Percentiles rank a stretch among this genome's conserved stretches.
Conservation (phyloP, 1,140 invertebrate species). For the Tetramorium alpestre region DNA sequence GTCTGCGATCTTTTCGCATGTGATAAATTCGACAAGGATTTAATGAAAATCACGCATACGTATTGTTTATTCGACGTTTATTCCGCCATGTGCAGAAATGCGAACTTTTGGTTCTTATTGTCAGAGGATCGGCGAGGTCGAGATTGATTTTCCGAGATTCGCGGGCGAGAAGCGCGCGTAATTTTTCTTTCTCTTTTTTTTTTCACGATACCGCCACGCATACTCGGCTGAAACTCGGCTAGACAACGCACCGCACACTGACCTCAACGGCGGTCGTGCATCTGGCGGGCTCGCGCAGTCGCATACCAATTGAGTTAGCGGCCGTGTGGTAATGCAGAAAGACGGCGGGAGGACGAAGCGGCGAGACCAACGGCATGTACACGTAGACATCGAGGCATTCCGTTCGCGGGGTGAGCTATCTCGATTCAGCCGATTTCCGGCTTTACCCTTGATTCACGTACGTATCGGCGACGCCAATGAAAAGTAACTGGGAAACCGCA, state of each 20-base stretch:
- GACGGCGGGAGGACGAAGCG: slow-evolving; percentile 63
- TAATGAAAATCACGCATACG: background rate
- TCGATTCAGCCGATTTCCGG: background rate
- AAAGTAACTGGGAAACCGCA: background rate
- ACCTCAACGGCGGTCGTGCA: slow-evolving; percentile 80
- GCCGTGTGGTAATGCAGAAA: slow-evolving; percentile 80
- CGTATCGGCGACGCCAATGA: background rate
- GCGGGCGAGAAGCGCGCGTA: slow-evolving; percentile 48
- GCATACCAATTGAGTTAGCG: slow-evolving; percentile 85
- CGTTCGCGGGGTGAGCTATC: slow-evolving; percentile 6
- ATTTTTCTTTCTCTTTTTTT: slow-evolving; percentile 18
- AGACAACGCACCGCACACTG: slow-evolving; percentile 69
- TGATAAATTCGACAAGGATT: background rate
- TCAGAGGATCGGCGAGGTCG: background rate
- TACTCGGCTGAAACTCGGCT: slow-evolving; percentile 76
- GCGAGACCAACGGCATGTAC: background rate
- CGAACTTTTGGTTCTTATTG: background rate
- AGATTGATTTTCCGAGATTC: background rate
- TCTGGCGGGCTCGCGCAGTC: slow-evolving; percentile 82
- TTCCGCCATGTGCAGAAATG: background rate
- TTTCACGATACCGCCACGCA: background rate
- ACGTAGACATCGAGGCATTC: background rate
- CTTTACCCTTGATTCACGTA: background rate
- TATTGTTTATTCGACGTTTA: background rate
- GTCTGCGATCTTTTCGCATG: background rate